Base-by-base conservation (phyloP, 2,113 vertebrate genomes). In the Eudyptes chrysolophus region DNA sequence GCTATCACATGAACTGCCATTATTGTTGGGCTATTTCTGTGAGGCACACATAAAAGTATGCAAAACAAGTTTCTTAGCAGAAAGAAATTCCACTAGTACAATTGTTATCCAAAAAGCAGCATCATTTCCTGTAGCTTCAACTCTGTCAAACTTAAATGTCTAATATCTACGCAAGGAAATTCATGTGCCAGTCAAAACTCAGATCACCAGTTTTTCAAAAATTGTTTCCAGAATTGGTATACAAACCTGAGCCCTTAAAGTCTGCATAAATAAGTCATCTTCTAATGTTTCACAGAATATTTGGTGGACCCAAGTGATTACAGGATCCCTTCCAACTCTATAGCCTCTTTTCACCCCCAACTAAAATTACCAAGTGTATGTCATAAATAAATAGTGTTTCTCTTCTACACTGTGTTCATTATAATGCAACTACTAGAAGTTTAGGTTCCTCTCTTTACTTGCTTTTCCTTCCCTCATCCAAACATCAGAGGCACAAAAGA, bases 371-470 rank as follows among this genome's bases (percentile, higher is more conserved):
- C 4, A 17, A 27, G 5, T 10, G 2, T 13, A 11, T 16, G 13
- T 5, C 20, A 61, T 10, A 17, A 60, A 34, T 22, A 79, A 71
- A 60, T 11, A 77, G 3, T 10, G 11, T 20, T 71, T 88, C 12
- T 52, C 27, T 34, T 80, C 48, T 29, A 44, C 10, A 3, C 7
- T 1, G 1, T 1, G 1, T 10, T 64, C 32, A 3, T 48, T 46
- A 19, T 1, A 61, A 48, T 46, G 55, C 17, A 81, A 29, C 19
- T 24, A 22, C 7, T 24, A 17, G 1, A 92, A 38, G 27, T 40
- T 76, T 7, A 52, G 19, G 6, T 60, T 88, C 87, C 34, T 60
- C 38, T 51, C 52, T 48, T 70, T n/a, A 44, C 8, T 61, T 18
- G 38, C 24, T 65, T 58, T 52, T 16, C 11, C 30, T 25, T 68